Evolutionary conservation across 2,113 vertebrate species (phyloP), one percentile per base, ranked within the genome.

Genomic region (Setophaga coronata): DNA sequence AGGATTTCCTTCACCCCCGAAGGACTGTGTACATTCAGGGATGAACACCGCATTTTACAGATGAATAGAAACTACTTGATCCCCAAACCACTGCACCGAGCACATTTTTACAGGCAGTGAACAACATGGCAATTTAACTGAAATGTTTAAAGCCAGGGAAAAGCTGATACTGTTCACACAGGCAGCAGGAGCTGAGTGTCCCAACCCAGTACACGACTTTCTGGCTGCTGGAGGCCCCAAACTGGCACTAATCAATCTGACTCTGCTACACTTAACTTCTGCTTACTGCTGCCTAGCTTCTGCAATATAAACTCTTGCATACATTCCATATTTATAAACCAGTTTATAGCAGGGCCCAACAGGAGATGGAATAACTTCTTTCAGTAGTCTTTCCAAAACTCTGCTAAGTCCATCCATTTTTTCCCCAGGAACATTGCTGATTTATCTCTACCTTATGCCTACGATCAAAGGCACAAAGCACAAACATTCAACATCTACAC

Each of bases 381-480:
- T 50, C n/a, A 20, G 4, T 7, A 12, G 14, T 69, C 25, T 28
- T 58, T 8, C 60, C 9, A 51, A 19, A 79, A 61, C 18, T 10
- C 3, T 15, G 16, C 0, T 8, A 48, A 45, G 12, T 33, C 12
- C 19, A 17, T 7, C 8, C 4, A 1, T 18, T 47, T 33, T 10
- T 0, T 5, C 5, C 29, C 26, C 36, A 15, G 4, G 16, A 74
- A 53, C 17, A 24, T 0, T 1, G 1, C 31, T 13, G 8, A 34
- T 89, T 69, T 23, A 9, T 40, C 13, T 38, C 26, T 10, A 40
- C 5, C 11, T 34, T 57, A 66, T 18, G 13, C 20, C 51, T 11
- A 20, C 10, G 3, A 60, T 7, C 20, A 72, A 82, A 10, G 8
- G 40, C 4, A 26, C 31, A 62, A 16, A 1, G 7, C 17, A 31